Percentiles rank a stretch among this genome's conserved stretches.
phyloP scores from a whole-genome alignment of 53 echinoderm and acorn worm genomes.

The Crossaster papposus region DNA sequence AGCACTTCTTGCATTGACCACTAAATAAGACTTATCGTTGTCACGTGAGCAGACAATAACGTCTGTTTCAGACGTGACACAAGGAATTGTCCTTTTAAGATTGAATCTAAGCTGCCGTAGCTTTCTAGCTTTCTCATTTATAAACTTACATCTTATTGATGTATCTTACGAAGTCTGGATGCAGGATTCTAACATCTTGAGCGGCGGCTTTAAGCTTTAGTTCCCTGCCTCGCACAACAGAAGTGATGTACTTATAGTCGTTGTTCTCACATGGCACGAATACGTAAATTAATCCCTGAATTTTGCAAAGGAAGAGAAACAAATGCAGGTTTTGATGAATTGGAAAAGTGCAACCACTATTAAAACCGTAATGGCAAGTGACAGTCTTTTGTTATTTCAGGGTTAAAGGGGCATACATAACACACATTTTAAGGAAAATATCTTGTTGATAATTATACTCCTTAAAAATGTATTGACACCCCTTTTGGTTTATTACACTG shows the following conservation, averaged over 20 bases:
- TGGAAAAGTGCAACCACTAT: background rate
- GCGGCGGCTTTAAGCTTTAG: conserved; percentile 66
- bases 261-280: conserved; percentile 85
- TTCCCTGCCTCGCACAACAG: conserved; percentile 60
- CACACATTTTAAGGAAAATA: too few relatives aligned
- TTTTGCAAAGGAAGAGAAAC: background rate
- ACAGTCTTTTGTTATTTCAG: too few relatives aligned
- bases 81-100: background rate
- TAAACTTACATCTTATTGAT: conserved; percentile 79
- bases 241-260: conserved; percentile 84
- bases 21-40: too few relatives aligned
- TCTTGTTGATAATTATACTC: too few relatives aligned
- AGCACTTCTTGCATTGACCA: too few relatives aligned
- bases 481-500: too few relatives aligned
- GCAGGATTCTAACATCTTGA: conserved; percentile 65
- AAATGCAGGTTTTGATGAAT: background rate
- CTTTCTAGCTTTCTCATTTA: background rate
- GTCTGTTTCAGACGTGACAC: background rate
- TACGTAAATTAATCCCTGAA: conserved; percentile 75
- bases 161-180: conserved; percentile 56
- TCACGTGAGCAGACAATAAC: too few relatives aligned
- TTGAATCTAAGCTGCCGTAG: background rate
- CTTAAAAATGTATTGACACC: too few relatives aligned
- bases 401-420: too few relatives aligned
- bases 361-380: background rate